phyloP scores from a whole-genome alignment of 2,113 vertebrate genomes.

The Brachyistius frenatus region DNA sequence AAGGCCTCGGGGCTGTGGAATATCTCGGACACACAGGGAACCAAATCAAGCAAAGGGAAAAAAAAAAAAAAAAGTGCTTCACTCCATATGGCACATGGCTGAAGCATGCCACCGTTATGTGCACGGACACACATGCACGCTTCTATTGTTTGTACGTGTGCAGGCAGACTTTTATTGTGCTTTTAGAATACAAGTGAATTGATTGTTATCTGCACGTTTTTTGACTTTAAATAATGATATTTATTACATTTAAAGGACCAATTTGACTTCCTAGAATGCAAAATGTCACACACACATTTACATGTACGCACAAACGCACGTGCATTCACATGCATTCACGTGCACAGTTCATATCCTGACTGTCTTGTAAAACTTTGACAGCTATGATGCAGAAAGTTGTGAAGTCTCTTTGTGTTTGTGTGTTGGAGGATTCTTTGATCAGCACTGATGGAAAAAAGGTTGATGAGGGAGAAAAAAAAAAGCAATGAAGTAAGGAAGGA shows the following conservation, averaged over 20 bases:
- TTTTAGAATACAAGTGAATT: constrained; percentile 1
- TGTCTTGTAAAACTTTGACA: constrained; percentile 40
- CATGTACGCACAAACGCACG: neutral
- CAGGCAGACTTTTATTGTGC: neutral
- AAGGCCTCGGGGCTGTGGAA: constrained; percentile 71
- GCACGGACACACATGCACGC: neutral
- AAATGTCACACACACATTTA: too few relatives aligned
- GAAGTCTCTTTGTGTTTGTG: neutral
- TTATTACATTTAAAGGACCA: neutral
- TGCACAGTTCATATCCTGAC: neutral
- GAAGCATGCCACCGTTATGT: constrained; percentile 46
- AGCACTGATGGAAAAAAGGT: neutral
- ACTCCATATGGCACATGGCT: constrained; percentile 56
- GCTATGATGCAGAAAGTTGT: constrained; percentile 10
- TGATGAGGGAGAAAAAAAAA: neutral
- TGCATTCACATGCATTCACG: neutral
- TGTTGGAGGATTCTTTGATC: constrained; percentile 30
- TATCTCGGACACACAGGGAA: constrained; percentile 68
- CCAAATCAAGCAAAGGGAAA: constrained; percentile 64
- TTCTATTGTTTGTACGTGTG: neutral
- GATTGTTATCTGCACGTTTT: constrained; percentile 2
- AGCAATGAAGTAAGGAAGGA: neutral
- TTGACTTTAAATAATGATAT: neutral
- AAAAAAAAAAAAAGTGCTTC: constrained; percentile 26
- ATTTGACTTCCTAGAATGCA: too few relatives aligned